Evolutionary conservation across 2,888 invertebrate genomes (phyloP), one percentile per base, ranked within the genome.

Genomic region (Leucoma salicis): DNA sequence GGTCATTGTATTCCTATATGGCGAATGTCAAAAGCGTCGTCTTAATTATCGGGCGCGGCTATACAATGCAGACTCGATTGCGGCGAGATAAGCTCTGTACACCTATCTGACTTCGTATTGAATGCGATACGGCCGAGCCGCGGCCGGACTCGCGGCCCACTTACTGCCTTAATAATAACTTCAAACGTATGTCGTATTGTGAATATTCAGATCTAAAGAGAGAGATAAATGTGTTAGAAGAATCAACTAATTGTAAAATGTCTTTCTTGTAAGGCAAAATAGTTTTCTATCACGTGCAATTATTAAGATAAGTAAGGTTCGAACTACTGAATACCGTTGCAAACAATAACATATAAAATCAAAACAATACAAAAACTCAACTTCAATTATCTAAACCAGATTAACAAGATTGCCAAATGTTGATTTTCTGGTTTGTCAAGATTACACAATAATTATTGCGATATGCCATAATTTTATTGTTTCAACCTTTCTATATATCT

Each of bases 1-100:
- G 83, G 77, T 87, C 86, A 88, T 89, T 89, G 88, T 89, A 81
- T 85, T 87, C 88, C 82, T 88, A 87, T 89, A 89, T 84, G 88
- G 89, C 78, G 85, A 88, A 86, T 87, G 88, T 89, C 89, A 89
- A 88, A 89, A 88, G 78, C 85, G 83, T 88, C 86, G 88, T 88
- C 89, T 89, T 89, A 88, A 88, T 89, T 88, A 89, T 88, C 89
- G 79, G 84, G 82, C 76, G 82, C 82, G 78, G 82, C 81, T 66
- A 80, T 78, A 88, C 89, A 89, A 88, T 87, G 84, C 85, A 76
- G 79, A 79, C 79, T 80, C 83, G 89, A 89, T 89, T 78, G 88
- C 87, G 85, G 63, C 73, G 74, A 82, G 89, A 89, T 89, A 89
- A 86, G 82, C 78, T 70, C 68, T 67, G 77, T 75, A 72, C 79